Evolutionary conservation across 2,797 vertebrate species (phyloP).

Genomic region (Megaceryle alcyon): DNA sequence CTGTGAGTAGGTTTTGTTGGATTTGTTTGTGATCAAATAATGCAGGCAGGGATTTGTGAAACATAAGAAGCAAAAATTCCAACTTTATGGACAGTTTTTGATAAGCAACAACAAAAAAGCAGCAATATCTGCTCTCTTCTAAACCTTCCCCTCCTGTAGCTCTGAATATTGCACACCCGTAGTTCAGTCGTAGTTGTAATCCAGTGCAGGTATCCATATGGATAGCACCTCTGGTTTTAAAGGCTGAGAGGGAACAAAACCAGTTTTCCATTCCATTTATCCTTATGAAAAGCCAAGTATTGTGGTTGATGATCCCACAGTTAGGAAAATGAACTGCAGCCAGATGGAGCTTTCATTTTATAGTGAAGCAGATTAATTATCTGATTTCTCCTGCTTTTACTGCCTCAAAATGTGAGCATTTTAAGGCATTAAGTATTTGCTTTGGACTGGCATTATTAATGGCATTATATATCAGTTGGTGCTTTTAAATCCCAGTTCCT

Average conservation of each 20-base stretch:
- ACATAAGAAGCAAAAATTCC: slow-evolving; percentile 8
- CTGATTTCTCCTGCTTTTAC: neutral
- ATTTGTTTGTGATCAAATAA: slow-evolving; percentile 65
- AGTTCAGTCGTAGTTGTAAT: neutral
- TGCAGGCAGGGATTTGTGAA: slow-evolving; percentile 41
- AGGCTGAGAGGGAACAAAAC: neutral
- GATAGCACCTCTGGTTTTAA: neutral
- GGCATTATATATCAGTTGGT: neutral
- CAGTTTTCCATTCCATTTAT: neutral
- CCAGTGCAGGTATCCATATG: neutral
- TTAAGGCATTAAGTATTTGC: slow-evolving; percentile 8
- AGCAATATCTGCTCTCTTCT: neutral
- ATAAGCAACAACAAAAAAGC: neutral
- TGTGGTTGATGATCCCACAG: neutral
- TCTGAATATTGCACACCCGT: neutral
- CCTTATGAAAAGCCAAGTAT: neutral
- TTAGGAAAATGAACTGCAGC: neutral
- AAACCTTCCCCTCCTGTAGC: neutral
- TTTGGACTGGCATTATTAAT: neutral
- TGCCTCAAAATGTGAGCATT: neutral
- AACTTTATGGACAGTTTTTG: neutral
- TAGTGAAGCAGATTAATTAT: neutral
- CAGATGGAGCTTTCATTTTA: neutral
- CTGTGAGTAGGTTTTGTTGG: slow-evolving; percentile 56
- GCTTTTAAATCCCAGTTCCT: neutral